Base-by-base conservation (phyloP, 2,797 vertebrate species). In the Danio albolineatus region DNA sequence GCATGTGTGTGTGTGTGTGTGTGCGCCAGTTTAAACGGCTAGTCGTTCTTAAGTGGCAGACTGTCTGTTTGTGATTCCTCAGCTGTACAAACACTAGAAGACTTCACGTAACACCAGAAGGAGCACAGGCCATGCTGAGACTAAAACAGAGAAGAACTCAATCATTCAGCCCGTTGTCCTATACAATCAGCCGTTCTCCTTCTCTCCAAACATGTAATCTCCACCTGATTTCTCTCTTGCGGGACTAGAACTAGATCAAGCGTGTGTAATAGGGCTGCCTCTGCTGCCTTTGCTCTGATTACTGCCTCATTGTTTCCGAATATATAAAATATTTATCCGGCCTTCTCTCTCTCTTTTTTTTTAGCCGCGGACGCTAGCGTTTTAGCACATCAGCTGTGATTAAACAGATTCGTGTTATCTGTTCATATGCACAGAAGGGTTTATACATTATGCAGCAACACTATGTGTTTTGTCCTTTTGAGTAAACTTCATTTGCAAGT, bases 1-100 rank as follows among this genome's bases (percentile, higher is more conserved):
- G 36, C 78, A 57, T 44, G 70, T 0, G 10, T n/a, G n/a, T n/a
- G n/a, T n/a, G n/a, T n/a, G n/a, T 28, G 28, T 10, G 1, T 39
- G 36, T 78, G 83, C 54, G 59, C 53, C 76, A 60, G 78, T 48
- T 85, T 75, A 82, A 71, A 72, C 44, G 19, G 53, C 61, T 64
- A 72, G 46, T 77, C 78, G 54, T 17, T 53, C 38, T 51, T 79
- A 76, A 80, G 56, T 82, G 61, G 66, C 74, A 74, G 17, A 38
- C n/a, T 67, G 72, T 71, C 38, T 81, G 41, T 69, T 73, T 67
- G 44, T 53, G 7, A 64, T 79, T 28, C 54, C 46, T 59, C 57
- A 64, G 53, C 70, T 61, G 44, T 82, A 64, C 38, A 66, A 41
- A 21, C 79, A 61, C 46, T n/a, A 41, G 53, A 54, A 2, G 14